A percentile compares a stretch with the other conserved stretches of the same genome.
phyloP scores from a whole-genome alignment of 2,888 invertebrate genomes.

The Heliconius sara region DNA sequence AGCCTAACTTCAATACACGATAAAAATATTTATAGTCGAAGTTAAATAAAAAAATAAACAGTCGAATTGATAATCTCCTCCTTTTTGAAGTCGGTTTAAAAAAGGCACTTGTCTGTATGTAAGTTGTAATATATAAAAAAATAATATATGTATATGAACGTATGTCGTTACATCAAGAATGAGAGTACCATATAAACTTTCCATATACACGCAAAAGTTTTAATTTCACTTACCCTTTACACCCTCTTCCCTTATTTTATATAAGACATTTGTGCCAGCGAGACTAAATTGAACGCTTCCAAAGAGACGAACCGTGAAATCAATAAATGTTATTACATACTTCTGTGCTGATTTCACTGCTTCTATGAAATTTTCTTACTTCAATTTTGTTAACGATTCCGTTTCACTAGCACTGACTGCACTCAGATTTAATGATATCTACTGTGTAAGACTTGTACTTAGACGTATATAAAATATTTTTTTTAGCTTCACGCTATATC shows the following conservation, averaged over 20 bases:
- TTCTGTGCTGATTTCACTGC: neutral
- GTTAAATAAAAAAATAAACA: too few species aligned
- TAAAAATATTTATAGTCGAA: too few species aligned
- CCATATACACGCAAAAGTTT: neutral
- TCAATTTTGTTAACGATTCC: neutral
- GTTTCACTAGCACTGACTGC: neutral
- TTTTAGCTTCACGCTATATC: too few species aligned
- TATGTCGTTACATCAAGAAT: neutral
- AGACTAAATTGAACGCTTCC: constrained; percentile 14
- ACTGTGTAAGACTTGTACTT: too few species aligned
- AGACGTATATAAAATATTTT: neutral
- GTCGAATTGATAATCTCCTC: too few species aligned
- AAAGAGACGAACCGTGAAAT: constrained; percentile 18
- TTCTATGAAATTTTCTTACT: neutral
- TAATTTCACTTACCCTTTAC: constrained; percentile 2
- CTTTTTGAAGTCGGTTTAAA: too few species aligned
- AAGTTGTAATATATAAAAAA: neutral
- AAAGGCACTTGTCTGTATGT: too few species aligned
- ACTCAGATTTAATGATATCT: constrained; percentile 5
- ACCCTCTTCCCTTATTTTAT: constrained; percentile 6
- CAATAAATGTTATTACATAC: constrained; percentile 20
- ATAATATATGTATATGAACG: neutral
- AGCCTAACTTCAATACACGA: too few species aligned
- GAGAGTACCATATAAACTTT: neutral
- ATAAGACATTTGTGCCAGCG: constrained; percentile 1